Percentiles rank a stretch among this genome's conserved stretches.
Evolutionary conservation across 2,888 invertebrate species (phyloP).

Genomic region (Melanotus villosus): DNA sequence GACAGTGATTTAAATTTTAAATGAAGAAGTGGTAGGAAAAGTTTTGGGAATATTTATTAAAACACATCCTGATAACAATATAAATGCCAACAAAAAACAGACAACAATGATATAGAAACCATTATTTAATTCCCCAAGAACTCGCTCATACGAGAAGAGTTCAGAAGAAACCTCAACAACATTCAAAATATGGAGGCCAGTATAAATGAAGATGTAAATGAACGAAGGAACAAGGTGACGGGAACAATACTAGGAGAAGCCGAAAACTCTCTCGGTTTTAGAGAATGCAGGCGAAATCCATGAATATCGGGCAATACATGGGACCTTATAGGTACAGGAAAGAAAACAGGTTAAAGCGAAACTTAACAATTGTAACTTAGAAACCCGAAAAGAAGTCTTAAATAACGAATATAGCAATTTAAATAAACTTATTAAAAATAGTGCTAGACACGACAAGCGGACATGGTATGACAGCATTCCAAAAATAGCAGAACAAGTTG

Average conservation of each 20-base stretch:
- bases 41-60: too few relatives aligned
- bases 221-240: not conserved
- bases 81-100: too few relatives aligned
- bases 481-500: too few relatives aligned
- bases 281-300: not conserved
- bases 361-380: not conserved
- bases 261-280: not conserved
- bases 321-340: not conserved
- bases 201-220: not conserved
- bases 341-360: not conserved
- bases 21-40: too few relatives aligned
- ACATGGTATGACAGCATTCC: too few relatives aligned
- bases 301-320: not conserved
- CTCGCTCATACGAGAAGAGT: not conserved
- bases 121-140: too few relatives aligned
- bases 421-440: too few relatives aligned
- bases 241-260: not conserved
- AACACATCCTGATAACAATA: too few relatives aligned
- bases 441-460: too few relatives aligned
- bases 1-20: too few relatives aligned
- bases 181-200: not conserved
- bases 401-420: not conserved
- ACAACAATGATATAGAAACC: too few relatives aligned
- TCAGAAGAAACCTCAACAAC: not conserved
- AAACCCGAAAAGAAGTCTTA: not conserved